Conservation (phyloP, 2,797 vertebrate species). For the Chromobotia macracanthus region DNA sequence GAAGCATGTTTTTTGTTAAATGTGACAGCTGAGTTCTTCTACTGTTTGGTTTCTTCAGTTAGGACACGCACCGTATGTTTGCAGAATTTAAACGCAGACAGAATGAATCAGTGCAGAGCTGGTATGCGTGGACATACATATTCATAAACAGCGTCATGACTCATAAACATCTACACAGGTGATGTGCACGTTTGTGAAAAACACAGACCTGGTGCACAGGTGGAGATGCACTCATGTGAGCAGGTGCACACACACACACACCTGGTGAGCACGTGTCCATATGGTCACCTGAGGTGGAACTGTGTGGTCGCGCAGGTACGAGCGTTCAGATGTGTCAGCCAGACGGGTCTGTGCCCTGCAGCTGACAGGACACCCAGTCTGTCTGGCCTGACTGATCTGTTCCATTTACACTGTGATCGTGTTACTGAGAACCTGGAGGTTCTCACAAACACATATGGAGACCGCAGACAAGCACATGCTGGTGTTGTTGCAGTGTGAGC, state of each 20-base stretch:
- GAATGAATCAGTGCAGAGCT: constrained; percentile 43
- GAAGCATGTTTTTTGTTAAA: neutral
- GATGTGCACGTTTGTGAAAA: constrained; percentile 24
- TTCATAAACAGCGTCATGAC: constrained; percentile 4
- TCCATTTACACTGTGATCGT: constrained; percentile 43
- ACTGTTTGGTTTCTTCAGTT: too few species aligned
- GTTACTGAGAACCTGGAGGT: constrained; percentile 36
- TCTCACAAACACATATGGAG: constrained; percentile 34
- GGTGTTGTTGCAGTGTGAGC: constrained; percentile 35
- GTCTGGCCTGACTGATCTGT: constrained; percentile 41
- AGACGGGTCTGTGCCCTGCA: constrained; percentile 27
- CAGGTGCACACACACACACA: constrained; percentile 30
- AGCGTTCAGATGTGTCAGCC: constrained; percentile 23
- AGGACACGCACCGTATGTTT: neutral
- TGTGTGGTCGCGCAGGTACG: constrained; percentile 25
- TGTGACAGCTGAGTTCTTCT: too few species aligned
- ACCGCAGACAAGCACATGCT: constrained; percentile 46
- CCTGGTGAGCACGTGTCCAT: constrained; percentile 52
- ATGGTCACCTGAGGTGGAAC: constrained; percentile 13
- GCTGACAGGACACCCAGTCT: constrained; percentile 46
- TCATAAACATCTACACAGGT: constrained; percentile 24
- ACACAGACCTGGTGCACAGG: constrained; percentile 26
- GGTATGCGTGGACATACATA: constrained; percentile 24
- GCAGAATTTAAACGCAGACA: constrained; percentile 50
- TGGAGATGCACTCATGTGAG: constrained; percentile 29